Evolutionary conservation across 2,888 invertebrate genomes (phyloP), one percentile per base, ranked within the genome.

Genomic region (Choreutis nemorana): DNA sequence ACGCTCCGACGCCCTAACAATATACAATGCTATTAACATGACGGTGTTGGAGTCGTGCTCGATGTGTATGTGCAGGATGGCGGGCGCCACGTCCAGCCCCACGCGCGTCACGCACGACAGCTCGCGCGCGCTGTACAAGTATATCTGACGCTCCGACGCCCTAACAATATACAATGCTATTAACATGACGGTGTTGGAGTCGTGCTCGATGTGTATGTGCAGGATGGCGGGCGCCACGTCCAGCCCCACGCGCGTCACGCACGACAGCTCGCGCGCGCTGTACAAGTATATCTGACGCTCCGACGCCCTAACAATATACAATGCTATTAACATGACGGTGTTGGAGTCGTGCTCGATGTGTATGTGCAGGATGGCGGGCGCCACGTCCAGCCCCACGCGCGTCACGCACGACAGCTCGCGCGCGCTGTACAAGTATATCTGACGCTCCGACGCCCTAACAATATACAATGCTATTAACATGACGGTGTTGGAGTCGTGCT

Each of bases 11-110:
- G 90, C 90, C 62, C 92, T 91, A 59, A 1, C 9, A 31, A 10
- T 25, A 6, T 14, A n/a, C 13, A 23, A n/a, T n/a, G n/a, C n/a
- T n/a, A n/a, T n/a, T n/a, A n/a, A n/a, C n/a, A n/a, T n/a, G n/a
- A n/a, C n/a, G n/a, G n/a, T n/a, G n/a, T n/a, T n/a, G 45, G 94
- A 95, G 53, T 97, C 97, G 59, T 94, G 93, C 66, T 98, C 97
- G 54, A 96, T 93, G 67, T 89, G 90, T 6, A 92, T 93, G 57
- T 96, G 90, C 29, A 97, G 80, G 45, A 97, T 94, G 27, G 97
- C 91, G 3, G 97, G 96, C 10, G 94, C 93, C 14, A 92, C 92
- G 70, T 96, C 96, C 41, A 91, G 60, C 0, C 91, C 90, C 26
- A 91, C 87, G 50, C 90, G 88, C 18, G 96, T 75, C 0, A 91